These are phyloP conservation scores for Apocrypta bakeri DNA, from an alignment of 1,140 invertebrate species.

Conservation along the genomic window DNA sequence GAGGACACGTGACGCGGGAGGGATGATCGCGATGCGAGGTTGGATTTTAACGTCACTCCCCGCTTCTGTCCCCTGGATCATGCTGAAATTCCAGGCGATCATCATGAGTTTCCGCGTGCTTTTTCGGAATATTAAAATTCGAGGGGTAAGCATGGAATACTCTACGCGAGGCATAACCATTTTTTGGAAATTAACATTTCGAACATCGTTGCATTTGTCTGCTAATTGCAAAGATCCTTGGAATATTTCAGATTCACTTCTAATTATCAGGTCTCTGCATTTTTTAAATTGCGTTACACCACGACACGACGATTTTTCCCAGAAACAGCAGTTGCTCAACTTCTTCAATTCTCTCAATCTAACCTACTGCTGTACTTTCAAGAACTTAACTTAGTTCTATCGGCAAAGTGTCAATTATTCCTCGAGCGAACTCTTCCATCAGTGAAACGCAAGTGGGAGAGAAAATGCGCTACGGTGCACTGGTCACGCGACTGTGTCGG, in stretches of 20 bases:
- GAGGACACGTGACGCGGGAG: too few species aligned
- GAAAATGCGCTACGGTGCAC: neutral
- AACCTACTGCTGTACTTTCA: neutral
- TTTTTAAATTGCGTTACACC: too few species aligned
- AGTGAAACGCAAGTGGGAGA: neutral
- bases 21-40: neutral
- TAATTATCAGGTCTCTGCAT: too few species aligned
- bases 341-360: neutral
- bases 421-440: neutral
- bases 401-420: neutral
- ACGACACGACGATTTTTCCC: too few species aligned
- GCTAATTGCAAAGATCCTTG: neutral
- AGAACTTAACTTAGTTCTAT: too few species aligned
- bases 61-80: neutral
- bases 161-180: neutral
- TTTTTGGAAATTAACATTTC: neutral
- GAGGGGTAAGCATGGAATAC: neutral
- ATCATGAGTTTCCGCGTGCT: conserved; percentile 10
- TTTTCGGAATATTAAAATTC: conserved; percentile 35
- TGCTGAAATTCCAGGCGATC: neutral
- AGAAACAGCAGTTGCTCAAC: too few species aligned
- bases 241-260: neutral
- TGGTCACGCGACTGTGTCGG: conserved; percentile 16
- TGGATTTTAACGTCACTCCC: neutral
- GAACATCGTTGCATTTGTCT: neutral